Conservation (phyloP, 2,888 invertebrate genomes). For the Agrotis clavis region DNA sequence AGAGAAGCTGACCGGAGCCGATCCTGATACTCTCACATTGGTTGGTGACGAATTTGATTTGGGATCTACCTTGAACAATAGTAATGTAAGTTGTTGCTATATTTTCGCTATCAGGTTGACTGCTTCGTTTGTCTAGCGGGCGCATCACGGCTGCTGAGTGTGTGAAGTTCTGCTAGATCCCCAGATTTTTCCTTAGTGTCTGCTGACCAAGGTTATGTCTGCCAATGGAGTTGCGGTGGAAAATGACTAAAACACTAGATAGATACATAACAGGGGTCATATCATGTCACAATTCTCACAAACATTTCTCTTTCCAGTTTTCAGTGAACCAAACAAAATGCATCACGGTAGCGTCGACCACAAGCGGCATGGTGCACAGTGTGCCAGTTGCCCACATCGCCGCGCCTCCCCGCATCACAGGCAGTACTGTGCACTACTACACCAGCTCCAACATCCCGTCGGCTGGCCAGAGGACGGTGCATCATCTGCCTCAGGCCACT, state of each 20-base stretch:
- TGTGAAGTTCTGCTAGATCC: neutral
- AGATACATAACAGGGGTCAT: neutral
- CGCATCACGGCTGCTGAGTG: neutral
- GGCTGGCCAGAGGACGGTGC: slow-evolving; percentile 75
- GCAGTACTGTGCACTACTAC: slow-evolving; percentile 84
- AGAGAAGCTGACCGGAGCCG: slow-evolving; percentile 88
- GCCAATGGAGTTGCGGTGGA: too few species aligned
- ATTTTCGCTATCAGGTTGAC: slow-evolving; percentile 2
- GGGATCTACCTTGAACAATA: slow-evolving; percentile 86
- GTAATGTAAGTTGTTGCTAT: slow-evolving; percentile 78
- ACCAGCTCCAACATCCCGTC: slow-evolving; percentile 70
- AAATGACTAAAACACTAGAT: neutral
- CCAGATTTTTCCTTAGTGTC: too few species aligned
- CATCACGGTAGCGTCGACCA: slow-evolving; percentile 88
- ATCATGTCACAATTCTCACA: neutral
- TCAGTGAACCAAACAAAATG: slow-evolving; percentile 84
- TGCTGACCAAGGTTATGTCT: too few species aligned
- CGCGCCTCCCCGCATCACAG: slow-evolving; percentile 81
- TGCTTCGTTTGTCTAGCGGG: neutral
- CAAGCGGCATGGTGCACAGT: slow-evolving; percentile 87
- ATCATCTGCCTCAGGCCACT: slow-evolving; percentile 83
- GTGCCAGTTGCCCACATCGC: slow-evolving; percentile 87
- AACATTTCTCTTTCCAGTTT: slow-evolving; percentile 74
- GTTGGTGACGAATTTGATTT: slow-evolving; percentile 89
- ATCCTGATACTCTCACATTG: slow-evolving; percentile 86